Conservation (phyloP, 2,888 invertebrate genomes). For the Myopa testacea region DNA sequence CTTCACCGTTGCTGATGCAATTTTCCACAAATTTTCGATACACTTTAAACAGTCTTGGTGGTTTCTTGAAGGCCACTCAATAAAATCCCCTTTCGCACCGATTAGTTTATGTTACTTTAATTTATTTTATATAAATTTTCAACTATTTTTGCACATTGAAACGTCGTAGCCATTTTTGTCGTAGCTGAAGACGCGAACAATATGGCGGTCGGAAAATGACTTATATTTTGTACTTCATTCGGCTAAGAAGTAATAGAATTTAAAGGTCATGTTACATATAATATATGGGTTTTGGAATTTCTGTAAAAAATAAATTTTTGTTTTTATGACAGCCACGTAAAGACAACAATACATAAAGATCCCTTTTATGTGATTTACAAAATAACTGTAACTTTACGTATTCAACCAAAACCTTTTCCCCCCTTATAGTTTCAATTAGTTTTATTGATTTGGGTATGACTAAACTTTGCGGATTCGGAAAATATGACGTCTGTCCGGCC, state of each 20-base stretch:
- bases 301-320: neutral
- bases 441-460: too few species aligned
- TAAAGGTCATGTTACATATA: neutral
- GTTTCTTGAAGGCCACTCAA: slow-evolving; percentile 48
- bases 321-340: too few species aligned
- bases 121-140: slow-evolving; percentile 61
- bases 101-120: slow-evolving; percentile 53
- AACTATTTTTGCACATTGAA: slow-evolving; percentile 53
- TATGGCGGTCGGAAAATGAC: slow-evolving; percentile 50
- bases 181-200: slow-evolving; percentile 54
- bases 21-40: slow-evolving; percentile 17
- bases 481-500: too few species aligned
- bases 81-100: slow-evolving; percentile 53
- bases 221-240: slow-evolving; percentile 36
- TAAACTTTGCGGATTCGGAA: too few species aligned
- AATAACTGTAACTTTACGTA: too few species aligned
- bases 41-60: slow-evolving; percentile 43
- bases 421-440: too few species aligned
- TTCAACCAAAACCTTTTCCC: too few species aligned
- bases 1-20: slow-evolving; percentile 40
- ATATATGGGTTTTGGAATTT: too few species aligned
- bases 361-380: too few species aligned
- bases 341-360: too few species aligned
- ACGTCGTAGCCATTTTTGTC: slow-evolving; percentile 53
- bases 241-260: slow-evolving; percentile 23